Conservation (phyloP, 2,113 vertebrate species). For the Elaphurus davidianus region DNA sequence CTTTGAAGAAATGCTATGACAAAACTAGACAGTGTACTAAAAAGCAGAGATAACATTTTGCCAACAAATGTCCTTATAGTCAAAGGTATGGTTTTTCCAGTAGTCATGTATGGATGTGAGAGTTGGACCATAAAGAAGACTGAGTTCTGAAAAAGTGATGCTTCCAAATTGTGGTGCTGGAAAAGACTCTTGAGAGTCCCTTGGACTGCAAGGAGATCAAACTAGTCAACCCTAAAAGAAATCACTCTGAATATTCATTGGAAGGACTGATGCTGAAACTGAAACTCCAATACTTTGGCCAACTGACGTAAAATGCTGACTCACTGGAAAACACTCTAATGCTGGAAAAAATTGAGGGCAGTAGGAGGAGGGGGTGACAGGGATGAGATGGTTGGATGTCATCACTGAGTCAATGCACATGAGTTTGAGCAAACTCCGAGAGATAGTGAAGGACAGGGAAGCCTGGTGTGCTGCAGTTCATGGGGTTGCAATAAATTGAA, state of each 20-base stretch:
- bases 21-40: background rate
- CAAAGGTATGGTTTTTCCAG: background rate
- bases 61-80: background rate
- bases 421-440: background rate
- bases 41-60: background rate
- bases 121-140: background rate
- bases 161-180: background rate
- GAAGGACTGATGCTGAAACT: background rate
- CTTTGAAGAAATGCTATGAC: background rate
- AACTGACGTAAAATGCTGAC: background rate
- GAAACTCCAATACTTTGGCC: background rate
- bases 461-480: background rate
- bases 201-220: background rate
- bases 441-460: background rate
- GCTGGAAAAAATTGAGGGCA: background rate
- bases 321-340: background rate
- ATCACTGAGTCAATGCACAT: background rate
- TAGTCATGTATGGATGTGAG: background rate
- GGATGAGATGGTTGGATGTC: background rate
- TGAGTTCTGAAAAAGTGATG: background rate
- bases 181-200: background rate
- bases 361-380: background rate
- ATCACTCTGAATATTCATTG: background rate
- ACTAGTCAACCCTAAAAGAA: background rate
- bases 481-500: background rate